Percentiles rank a stretch among this genome's conserved stretches.
phyloP scores from a whole-genome alignment of 2,113 vertebrate species.

The Genyomyrus donnyi region DNA sequence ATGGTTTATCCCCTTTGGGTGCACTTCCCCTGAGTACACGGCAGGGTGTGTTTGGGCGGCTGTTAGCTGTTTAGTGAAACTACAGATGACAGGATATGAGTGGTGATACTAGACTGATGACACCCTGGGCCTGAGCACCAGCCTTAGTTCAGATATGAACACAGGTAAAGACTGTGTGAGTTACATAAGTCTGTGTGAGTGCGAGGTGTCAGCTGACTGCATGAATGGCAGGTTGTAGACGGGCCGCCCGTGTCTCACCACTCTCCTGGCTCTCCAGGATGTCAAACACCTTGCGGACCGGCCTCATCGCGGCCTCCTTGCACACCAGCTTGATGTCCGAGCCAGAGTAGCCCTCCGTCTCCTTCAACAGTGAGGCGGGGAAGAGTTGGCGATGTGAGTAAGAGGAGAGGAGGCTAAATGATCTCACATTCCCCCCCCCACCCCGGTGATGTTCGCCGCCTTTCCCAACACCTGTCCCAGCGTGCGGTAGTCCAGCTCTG shows the following conservation, averaged over 20 bases:
- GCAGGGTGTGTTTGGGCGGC: background rate
- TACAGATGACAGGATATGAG: background rate
- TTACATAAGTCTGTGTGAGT: background rate
- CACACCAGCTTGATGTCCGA: slow-evolving; percentile 87
- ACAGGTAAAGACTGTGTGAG: too few relatives aligned
- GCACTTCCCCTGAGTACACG: background rate
- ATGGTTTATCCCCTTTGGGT: background rate
- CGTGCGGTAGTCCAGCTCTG: slow-evolving; percentile 67
- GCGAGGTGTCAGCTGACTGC: background rate
- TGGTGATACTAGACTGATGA: background rate
- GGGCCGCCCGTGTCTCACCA: slow-evolving; percentile 51
- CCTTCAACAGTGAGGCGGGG: slow-evolving; percentile 50
- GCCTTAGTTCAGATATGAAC: background rate
- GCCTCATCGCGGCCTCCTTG: slow-evolving; percentile 94
- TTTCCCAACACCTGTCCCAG: slow-evolving; percentile 66
- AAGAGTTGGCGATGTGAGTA: background rate
- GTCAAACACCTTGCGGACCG: slow-evolving; percentile 82
- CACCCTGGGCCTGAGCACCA: background rate
- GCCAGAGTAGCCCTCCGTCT: slow-evolving; percentile 84
- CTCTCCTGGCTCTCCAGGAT: slow-evolving; percentile 73
- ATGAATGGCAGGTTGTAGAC: too few relatives aligned
- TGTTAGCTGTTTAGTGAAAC: background rate
- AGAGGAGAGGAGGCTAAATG: background rate
- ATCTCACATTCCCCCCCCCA: background rate
- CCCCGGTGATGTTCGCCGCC: background rate